Evolutionary conservation across 2,113 vertebrate genomes (phyloP), one percentile per base, ranked within the genome.

Genomic region (Caloenas nicobarica): DNA sequence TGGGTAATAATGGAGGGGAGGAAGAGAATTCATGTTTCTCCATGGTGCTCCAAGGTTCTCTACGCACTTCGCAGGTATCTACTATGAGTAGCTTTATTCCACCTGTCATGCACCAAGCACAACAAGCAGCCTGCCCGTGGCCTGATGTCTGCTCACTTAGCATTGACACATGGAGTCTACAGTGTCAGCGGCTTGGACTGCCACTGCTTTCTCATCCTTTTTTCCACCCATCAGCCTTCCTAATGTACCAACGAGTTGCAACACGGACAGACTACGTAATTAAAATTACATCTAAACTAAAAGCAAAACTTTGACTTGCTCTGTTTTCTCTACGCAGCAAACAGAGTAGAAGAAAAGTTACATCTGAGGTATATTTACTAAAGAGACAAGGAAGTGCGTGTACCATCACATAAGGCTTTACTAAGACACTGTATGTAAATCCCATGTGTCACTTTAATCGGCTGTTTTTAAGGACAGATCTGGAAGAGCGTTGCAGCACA

Each of bases 1-100:
- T 2, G 17, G 44, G 17, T 33, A 34, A 18, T 11, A 82, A 48
- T 1, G 0, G 7, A 50, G 42, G 8, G 44, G 4, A 58, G 31
- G 50, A 81, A 28, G 17, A 76, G 36, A 84, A 74, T 31, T 31
- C 24, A 31, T 17, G 13, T 60, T 68, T 56, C 38, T 29, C 50
- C 18, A 5, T 9, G 61, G 33, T 24, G 26, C 28, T 65, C 64
- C 70, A 66, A 48, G 53, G 58, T n/a, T 85, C 48, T 24, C 34
- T 14, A 50, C 18, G 24, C 12, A 17, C 48, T 62, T 29, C 4
- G 46, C 18, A 61, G 5, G 29, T 15, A 58, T 2, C 0, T 34
- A 44, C 0, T n/a, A n/a, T n/a, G 5, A 64, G 38, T 4, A 48
- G 4, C 54, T 42, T 54, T 36, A 24, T 22, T 44, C 48, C 60